These are phyloP conservation scores for Drosophila macrospina DNA, from an alignment of 2,888 invertebrate species.

Conservation along the genomic window DNA sequence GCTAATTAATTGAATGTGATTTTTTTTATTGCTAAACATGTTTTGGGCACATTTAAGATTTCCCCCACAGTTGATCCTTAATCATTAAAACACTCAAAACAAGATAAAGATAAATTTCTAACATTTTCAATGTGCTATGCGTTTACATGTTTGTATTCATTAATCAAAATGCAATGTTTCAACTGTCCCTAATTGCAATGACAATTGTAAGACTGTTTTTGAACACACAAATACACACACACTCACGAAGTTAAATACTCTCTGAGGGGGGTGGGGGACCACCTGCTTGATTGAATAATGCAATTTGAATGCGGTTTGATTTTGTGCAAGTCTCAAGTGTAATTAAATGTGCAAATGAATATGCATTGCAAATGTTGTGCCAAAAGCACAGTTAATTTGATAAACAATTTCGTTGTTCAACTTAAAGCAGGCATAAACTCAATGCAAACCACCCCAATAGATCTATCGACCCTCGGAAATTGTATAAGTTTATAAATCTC, in stretches of 20 bases:
- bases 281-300: conserved; percentile 69
- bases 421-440: conserved; percentile 10
- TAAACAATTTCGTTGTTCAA: conserved; percentile 36
- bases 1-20: conserved; percentile 70
- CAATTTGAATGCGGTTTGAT: conserved; percentile 74
- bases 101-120: conserved; percentile 7
- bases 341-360: conserved; percentile 68
- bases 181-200: conserved; percentile 58
- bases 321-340: conserved; percentile 70
- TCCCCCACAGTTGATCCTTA: conserved; percentile 11
- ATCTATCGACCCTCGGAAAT: not conserved
- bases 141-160: conserved; percentile 38
- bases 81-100: conserved; percentile 18
- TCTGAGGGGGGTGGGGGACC: conserved; percentile 31
- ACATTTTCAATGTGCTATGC: not conserved
- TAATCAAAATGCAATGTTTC: conserved; percentile 55
- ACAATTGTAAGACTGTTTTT: conserved; percentile 44
- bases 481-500: conserved; percentile 30
- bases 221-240: conserved; percentile 5
- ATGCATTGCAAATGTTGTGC: conserved; percentile 32
- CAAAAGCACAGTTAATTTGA: conserved; percentile 53
- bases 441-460: conserved; percentile 11
- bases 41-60: conserved; percentile 24
- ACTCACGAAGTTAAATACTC: conserved; percentile 14
- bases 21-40: conserved; percentile 24